A percentile compares a stretch with the other conserved stretches of the same genome.
These are phyloP conservation scores for Willisornis vidua DNA, from an alignment of 2,113 vertebrate genomes.

Conservation along the genomic window DNA sequence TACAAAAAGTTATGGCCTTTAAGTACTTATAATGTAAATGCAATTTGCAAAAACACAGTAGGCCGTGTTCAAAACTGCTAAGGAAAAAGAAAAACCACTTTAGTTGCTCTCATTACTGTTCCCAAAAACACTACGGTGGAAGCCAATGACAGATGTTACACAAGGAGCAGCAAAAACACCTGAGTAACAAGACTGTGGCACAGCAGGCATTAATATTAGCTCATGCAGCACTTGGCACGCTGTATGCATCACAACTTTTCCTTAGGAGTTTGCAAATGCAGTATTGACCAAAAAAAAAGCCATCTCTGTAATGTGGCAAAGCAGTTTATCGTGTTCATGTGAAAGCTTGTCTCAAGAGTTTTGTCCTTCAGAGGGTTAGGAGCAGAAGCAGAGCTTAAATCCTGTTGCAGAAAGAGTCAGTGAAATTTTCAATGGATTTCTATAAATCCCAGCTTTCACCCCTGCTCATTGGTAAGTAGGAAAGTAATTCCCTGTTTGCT, in stretches of 20 bases:
- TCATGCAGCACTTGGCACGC: background rate
- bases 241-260: background rate
- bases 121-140: background rate
- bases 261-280: background rate
- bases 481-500: background rate
- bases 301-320: background rate
- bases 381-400: background rate
- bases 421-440: background rate
- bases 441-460: background rate
- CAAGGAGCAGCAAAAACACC: background rate
- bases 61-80: accelerated
- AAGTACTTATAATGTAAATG: background rate
- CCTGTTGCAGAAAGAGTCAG: background rate
- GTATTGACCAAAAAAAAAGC: background rate
- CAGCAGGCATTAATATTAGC: background rate
- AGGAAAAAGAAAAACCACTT: background rate
- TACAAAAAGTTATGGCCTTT: background rate
- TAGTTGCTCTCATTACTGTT: background rate
- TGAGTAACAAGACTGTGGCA: background rate
- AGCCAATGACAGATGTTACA: background rate
- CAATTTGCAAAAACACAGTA: background rate
- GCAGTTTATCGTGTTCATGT: accelerated
- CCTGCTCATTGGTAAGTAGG: background rate
- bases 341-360: background rate
- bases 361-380: background rate